These are phyloP conservation scores for Auanema freiburgensis DNA, from an alignment of 2,888 invertebrate genomes.

Conservation along the genomic window DNA sequence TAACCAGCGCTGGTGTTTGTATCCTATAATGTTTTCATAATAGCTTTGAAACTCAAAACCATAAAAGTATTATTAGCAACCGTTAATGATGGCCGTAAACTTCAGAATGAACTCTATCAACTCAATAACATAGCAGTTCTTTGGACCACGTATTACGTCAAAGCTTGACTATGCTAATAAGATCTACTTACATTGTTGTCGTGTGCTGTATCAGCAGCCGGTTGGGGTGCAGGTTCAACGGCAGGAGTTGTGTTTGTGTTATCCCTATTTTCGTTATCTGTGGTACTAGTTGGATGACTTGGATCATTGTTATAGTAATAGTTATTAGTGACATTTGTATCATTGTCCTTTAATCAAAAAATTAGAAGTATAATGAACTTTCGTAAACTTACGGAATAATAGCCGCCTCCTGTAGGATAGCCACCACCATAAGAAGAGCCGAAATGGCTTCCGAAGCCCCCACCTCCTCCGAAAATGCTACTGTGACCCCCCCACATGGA, in stretches of 20 bases:
- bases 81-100: too few species aligned
- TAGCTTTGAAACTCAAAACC: too few species aligned
- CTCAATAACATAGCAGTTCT: too few species aligned
- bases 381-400: constrained; percentile 37
- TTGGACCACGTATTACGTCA: too few species aligned
- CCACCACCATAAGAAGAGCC: constrained; percentile 32
- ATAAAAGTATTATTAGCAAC: too few species aligned
- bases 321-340: constrained; percentile 53
- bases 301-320: constrained; percentile 40
- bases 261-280: constrained; percentile 4
- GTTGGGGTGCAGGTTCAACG: not conserved
- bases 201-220: not conserved
- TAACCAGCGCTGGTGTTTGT: too few species aligned
- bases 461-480: constrained; percentile 37
- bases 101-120: too few species aligned
- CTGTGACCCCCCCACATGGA: constrained; percentile 41
- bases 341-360: constrained; percentile 43
- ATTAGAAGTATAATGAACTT: not conserved
- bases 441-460: constrained; percentile 35
- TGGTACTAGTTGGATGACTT: constrained; percentile 11
- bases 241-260: not conserved
- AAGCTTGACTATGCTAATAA: too few species aligned
- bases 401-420: constrained; percentile 46
- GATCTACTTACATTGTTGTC: not conserved
- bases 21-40: too few species aligned